phyloP scores from a whole-genome alignment of 1,140 invertebrate species.

The Sitodiplosis mosellana region DNA sequence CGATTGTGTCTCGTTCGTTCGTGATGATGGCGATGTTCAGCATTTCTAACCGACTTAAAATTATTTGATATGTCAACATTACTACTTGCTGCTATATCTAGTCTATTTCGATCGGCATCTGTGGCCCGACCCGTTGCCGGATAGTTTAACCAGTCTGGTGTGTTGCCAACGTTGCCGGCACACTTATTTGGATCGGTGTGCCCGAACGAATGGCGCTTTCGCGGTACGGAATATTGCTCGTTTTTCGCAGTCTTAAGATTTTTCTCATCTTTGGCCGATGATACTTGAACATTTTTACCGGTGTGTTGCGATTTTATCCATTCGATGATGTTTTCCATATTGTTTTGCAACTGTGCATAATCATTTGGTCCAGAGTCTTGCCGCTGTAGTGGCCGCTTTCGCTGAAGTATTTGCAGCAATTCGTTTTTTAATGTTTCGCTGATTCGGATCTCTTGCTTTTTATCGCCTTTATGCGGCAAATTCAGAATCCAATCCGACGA shows the following conservation, averaged over 20 bases:
- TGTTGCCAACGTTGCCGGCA: conserved; percentile 11
- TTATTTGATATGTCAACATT: background rate
- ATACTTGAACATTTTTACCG: background rate
- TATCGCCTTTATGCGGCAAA: conserved; percentile 13
- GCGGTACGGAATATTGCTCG: too few relatives aligned
- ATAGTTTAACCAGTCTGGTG: conserved; percentile 18
- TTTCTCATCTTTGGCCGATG: background rate
- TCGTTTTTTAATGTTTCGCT: conserved; percentile 8
- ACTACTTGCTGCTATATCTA: background rate
- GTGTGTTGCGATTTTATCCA: conserved; percentile 11
- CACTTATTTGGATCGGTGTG: background rate
- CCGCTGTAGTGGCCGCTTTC: conserved; percentile 21
- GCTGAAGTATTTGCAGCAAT: conserved; percentile 12
- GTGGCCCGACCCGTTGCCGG: conserved; percentile 1
- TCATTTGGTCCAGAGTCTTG: conserved; percentile 21
- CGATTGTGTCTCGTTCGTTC: conserved; percentile 11
- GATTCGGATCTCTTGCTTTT: conserved; percentile 6
- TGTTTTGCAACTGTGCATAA: conserved; percentile 20
- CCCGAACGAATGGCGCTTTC: background rate
- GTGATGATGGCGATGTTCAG: conserved; percentile 8
- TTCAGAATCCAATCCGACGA: conserved; percentile 22
- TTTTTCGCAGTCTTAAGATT: background rate
- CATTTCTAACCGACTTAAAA: background rate
- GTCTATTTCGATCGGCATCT: background rate
- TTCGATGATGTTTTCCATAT: conserved; percentile 15